These are phyloP conservation scores for Heterodera filipjevi DNA, from an alignment of 2,888 invertebrate genomes.

Conservation along the genomic window DNA sequence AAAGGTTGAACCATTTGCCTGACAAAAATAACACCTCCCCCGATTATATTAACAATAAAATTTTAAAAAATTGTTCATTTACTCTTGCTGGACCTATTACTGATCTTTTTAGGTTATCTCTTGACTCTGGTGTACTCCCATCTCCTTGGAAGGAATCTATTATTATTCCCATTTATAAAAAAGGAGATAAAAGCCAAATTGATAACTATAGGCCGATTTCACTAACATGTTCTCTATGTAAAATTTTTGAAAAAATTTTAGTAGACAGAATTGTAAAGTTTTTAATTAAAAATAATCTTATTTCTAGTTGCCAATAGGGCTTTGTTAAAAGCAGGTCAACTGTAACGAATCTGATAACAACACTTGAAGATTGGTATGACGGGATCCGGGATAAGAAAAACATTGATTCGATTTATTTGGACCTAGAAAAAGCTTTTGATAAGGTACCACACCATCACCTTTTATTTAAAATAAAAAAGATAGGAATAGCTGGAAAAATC, in stretches of 20 bases:
- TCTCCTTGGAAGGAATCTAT: constrained; percentile 13
- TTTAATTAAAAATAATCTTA: not conserved
- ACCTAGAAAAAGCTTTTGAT: constrained; percentile 20
- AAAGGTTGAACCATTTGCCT: not conserved
- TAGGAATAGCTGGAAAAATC: constrained; percentile 10
- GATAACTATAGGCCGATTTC: constrained; percentile 27
- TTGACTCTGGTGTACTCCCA: constrained; percentile 6
- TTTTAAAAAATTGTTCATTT: not conserved
- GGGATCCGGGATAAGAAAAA: not conserved
- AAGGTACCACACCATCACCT: not conserved
- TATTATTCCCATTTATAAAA: constrained; percentile 13
- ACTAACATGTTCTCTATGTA: constrained; percentile 23
- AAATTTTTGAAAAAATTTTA: constrained; percentile 14
- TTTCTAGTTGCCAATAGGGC: constrained; percentile 14
- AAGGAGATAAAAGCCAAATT: constrained; percentile 8
- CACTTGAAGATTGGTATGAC: not conserved
- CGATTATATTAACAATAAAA: not conserved
- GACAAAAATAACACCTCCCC: not conserved
- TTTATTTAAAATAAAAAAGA: not conserved
- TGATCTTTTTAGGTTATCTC: not conserved
- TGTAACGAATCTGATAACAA: constrained; percentile 1
- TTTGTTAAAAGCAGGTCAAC: constrained; percentile 20
- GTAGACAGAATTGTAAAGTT: not conserved
- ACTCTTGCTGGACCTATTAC: not conserved
- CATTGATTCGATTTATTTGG: constrained; percentile 10